Evolutionary conservation across 2,888 invertebrate species (phyloP), one percentile per base, ranked within the genome.

Genomic region (Plagodis pulveraria): DNA sequence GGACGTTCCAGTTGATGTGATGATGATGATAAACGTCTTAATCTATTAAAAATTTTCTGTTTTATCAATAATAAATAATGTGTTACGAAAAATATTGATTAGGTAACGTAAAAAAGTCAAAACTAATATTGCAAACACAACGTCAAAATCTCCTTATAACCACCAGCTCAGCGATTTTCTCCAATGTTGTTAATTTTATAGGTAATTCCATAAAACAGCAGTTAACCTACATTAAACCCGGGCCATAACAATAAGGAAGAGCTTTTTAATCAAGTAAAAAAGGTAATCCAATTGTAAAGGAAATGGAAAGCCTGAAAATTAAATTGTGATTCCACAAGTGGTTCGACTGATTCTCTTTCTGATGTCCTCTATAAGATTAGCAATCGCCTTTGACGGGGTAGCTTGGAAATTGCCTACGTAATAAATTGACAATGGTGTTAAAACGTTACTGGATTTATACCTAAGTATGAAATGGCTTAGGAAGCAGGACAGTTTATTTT

Each of bases 241-340:
- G 50, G 34, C 46, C 34, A 49, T 58, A 63, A 62, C 60, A 62
- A 62, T 56, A 52, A 51, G 49, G 56, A 58, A 63, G 65, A 58
- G 52, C 52, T 67, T 72, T 73, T 69, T 72, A 73, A 75, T 74
- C 68, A 69, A 71, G 69, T 71, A 56, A 66, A 71, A 73, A 64
- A 63, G 51, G 5, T 47, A 50, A 63, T 67, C 64, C 63, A 57
- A 65, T 71, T 70, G 64, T 63, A 50, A 42, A 45, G 47, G 56
- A 58, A 52, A 62, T 65, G 56, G 48, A 38, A 59, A 52, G 22
- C n/a, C 40, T 11, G 50, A 59, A 53, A 49, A 50, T 43, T 49
- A 33, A 42, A 51, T 49, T 52, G 35, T 10, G 11, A 12, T n/a
- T 41, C 56, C 52, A 60, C 56, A 60, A 60, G 56, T 61, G 45